phyloP scores from a whole-genome alignment of 2,113 vertebrate species.

The Chloropsis cyanopogon region DNA sequence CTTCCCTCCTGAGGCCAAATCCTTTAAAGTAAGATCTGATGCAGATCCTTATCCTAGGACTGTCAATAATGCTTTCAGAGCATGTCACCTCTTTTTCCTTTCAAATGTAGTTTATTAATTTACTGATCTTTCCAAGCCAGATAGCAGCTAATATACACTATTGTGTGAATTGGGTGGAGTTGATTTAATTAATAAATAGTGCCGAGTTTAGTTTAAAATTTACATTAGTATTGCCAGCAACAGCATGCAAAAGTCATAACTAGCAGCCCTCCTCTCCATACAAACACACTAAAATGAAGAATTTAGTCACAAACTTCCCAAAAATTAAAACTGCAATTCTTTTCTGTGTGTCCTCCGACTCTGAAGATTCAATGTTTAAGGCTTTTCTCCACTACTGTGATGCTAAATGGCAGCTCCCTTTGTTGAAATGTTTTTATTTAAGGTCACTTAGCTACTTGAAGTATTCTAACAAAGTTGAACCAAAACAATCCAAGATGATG shows the following conservation, averaged over 20 bases:
- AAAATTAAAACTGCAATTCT: not conserved
- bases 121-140: constrained; percentile 6
- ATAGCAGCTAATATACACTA: not conserved
- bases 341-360: not conserved
- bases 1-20: constrained; percentile 38
- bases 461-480: not conserved
- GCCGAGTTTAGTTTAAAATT: not conserved
- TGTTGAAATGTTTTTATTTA: not conserved
- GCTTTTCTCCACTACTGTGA: not conserved
- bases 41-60: constrained; percentile 36
- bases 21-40: constrained; percentile 43
- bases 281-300: not conserved
- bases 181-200: constrained; percentile 21
- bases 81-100: not conserved
- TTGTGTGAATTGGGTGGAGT: not conserved
- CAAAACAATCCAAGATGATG: not conserved
- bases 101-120: constrained; percentile 39
- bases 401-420: not conserved
- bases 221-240: not conserved
- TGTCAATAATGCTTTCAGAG: constrained; percentile 17
- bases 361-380: not conserved
- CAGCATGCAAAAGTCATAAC: not conserved
- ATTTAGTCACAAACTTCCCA: not conserved
- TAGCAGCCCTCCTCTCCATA: not conserved
- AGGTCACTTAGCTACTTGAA: not conserved